A percentile compares a stretch with the other conserved stretches of the same genome.
phyloP scores from a whole-genome alignment of 2,113 vertebrate genomes.

The Bufo gargarizans region DNA sequence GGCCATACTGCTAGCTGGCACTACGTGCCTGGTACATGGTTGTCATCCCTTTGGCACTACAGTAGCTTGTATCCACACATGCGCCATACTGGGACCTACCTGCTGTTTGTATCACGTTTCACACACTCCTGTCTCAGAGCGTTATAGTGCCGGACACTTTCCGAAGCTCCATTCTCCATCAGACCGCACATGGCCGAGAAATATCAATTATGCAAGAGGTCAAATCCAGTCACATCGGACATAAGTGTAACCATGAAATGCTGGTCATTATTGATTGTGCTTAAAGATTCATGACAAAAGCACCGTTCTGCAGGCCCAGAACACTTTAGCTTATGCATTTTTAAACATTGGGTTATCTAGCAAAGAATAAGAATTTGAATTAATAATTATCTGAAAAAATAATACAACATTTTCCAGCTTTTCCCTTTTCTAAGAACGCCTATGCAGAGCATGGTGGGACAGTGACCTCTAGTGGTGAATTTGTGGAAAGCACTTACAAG shows the following conservation, averaged over 20 bases:
- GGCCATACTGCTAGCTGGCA: too few species aligned
- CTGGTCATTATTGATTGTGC: conserved; percentile 37
- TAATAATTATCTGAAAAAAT: background rate
- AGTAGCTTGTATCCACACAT: too few species aligned
- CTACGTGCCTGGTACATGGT: too few species aligned
- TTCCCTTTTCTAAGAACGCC: background rate
- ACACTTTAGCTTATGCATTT: conserved; percentile 41
- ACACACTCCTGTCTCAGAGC: background rate
- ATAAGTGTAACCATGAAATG: conserved; percentile 12
- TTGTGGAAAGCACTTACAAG: background rate
- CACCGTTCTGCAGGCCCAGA: background rate
- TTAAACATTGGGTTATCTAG: conserved; percentile 2
- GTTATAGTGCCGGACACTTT: background rate
- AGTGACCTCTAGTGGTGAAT: conserved; percentile 19
- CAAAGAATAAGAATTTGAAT: background rate
- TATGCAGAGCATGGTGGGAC: background rate
- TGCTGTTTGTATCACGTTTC: background rate
- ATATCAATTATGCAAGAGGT: conserved; percentile 19
- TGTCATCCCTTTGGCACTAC: too few species aligned
- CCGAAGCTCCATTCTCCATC: background rate
- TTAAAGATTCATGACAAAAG: conserved; percentile 50
- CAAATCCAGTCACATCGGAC: conserved; percentile 26
- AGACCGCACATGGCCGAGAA: background rate
- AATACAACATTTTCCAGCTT: background rate
- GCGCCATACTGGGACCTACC: too few species aligned